These are phyloP conservation scores for Synanthedon andrenaeformis DNA, from an alignment of 2,888 invertebrate genomes.

Conservation along the genomic window DNA sequence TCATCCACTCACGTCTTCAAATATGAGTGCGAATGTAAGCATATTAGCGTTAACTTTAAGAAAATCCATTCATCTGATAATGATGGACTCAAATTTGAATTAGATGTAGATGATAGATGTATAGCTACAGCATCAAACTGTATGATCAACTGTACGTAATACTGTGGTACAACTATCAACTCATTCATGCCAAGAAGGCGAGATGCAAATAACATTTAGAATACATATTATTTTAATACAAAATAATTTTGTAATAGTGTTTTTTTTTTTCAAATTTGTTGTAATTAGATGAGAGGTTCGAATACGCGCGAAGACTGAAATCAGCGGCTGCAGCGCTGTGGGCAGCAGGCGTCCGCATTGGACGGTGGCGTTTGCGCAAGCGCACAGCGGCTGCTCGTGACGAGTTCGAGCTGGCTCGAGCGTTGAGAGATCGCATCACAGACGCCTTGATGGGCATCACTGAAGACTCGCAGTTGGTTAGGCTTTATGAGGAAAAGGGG, in stretches of 20 bases:
- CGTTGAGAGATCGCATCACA: conserved; percentile 90
- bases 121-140: background rate
- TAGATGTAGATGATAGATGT: too few relatives aligned
- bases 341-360: conserved; percentile 88
- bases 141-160: too few relatives aligned
- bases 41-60: too few relatives aligned
- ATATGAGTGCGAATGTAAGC: too few relatives aligned
- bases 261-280: too few relatives aligned
- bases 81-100: too few relatives aligned
- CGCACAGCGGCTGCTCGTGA: conserved; percentile 92
- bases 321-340: conserved; percentile 85
- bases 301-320: conserved; percentile 92
- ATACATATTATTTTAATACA: background rate
- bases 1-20: too few relatives aligned
- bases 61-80: too few relatives aligned
- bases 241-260: too few relatives aligned
- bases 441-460: conserved; percentile 83
- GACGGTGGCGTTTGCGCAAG: conserved; percentile 91
- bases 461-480: conserved; percentile 78
- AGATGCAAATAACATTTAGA: background rate
- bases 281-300: conserved; percentile 85
- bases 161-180: too few relatives aligned
- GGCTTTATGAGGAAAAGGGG: conserved; percentile 83
- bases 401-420: conserved; percentile 90
- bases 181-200: too few relatives aligned